These are phyloP conservation scores for Gerris lacustris DNA, from an alignment of 2,888 invertebrate genomes.

Conservation along the genomic window DNA sequence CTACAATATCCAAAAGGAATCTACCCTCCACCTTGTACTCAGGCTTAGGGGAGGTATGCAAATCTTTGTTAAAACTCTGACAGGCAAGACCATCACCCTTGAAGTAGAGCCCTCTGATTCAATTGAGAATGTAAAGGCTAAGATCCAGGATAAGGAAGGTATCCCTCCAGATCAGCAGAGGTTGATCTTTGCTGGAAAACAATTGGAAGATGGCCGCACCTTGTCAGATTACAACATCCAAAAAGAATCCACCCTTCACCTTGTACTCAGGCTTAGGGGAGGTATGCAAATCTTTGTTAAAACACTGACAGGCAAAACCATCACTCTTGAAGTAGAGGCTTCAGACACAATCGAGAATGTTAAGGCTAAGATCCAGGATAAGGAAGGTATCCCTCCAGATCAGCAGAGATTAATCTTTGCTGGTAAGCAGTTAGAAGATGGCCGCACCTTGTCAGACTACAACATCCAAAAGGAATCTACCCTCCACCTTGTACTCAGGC, in stretches of 20 bases:
- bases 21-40: constrained; percentile 45
- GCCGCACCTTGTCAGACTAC: constrained; percentile 47
- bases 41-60: constrained; percentile 49
- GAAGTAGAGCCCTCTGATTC: constrained; percentile 42
- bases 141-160: constrained; percentile 40
- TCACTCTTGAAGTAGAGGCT: constrained; percentile 41
- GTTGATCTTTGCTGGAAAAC: constrained; percentile 46
- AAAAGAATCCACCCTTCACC: constrained; percentile 46
- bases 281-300: constrained; percentile 45
- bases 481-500: constrained; percentile 44
- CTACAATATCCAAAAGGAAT: constrained; percentile 48
- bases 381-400: constrained; percentile 48
- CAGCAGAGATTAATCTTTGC: constrained; percentile 49
- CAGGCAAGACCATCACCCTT: constrained; percentile 40
- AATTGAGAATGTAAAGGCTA: constrained; percentile 43
- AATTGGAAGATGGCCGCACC: constrained; percentile 47
- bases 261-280: constrained; percentile 49
- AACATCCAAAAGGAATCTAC: constrained; percentile 51
- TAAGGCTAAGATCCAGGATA: constrained; percentile 48
- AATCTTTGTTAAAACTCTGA: constrained; percentile 44
- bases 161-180: constrained; percentile 40
- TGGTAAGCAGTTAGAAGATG: constrained; percentile 49
- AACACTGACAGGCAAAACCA: constrained; percentile 41
- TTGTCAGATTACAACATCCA: constrained; percentile 47
- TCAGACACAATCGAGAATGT: constrained; percentile 54